phyloP scores from a whole-genome alignment of 2,113 vertebrate species.

The Fregetta grallaria region DNA sequence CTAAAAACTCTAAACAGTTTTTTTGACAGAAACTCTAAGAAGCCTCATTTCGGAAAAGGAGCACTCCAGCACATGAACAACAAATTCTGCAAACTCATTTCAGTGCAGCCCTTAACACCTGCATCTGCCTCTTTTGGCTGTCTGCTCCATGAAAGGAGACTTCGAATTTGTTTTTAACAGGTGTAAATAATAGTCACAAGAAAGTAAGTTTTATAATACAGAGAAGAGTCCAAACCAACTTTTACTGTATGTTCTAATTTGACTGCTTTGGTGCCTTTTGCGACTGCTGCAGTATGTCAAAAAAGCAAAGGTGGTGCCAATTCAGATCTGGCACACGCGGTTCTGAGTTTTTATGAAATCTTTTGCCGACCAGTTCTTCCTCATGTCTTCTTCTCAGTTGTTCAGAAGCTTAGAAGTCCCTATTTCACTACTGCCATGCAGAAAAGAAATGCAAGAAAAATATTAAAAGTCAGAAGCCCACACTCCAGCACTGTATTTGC shows the following conservation, averaged over 20 bases:
- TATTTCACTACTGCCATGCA: constrained; percentile 81
- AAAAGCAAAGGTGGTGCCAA: constrained; percentile 75
- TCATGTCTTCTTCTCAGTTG: constrained; percentile 78
- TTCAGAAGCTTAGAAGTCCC: constrained; percentile 80
- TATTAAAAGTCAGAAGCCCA: constrained; percentile 72
- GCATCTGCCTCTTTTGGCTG: constrained; percentile 48
- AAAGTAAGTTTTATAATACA: constrained; percentile 13
- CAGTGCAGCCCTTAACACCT: constrained; percentile 44
- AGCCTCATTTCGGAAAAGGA: constrained; percentile 31
- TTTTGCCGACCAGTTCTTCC: constrained; percentile 76
- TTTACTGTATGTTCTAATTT: constrained; percentile 71
- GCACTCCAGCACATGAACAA: neutral
- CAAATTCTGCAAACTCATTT: constrained; percentile 36
- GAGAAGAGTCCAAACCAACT: constrained; percentile 68
- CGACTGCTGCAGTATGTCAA: constrained; percentile 70
- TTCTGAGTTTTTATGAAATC: constrained; percentile 78
- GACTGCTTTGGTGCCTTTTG: constrained; percentile 72
- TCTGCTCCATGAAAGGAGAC: constrained; percentile 41
- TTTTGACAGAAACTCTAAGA: constrained; percentile 45
- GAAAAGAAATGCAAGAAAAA: constrained; percentile 83
- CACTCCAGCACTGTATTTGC: constrained; percentile 64
- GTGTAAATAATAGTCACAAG: constrained; percentile 49
- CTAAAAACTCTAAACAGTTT: constrained; percentile 35
- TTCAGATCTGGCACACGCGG: constrained; percentile 72
- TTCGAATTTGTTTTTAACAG: constrained; percentile 50